These are phyloP conservation scores for Pipistrellus pipistrellus DNA, from an alignment of 2,797 vertebrate genomes.

Conservation along the genomic window DNA sequence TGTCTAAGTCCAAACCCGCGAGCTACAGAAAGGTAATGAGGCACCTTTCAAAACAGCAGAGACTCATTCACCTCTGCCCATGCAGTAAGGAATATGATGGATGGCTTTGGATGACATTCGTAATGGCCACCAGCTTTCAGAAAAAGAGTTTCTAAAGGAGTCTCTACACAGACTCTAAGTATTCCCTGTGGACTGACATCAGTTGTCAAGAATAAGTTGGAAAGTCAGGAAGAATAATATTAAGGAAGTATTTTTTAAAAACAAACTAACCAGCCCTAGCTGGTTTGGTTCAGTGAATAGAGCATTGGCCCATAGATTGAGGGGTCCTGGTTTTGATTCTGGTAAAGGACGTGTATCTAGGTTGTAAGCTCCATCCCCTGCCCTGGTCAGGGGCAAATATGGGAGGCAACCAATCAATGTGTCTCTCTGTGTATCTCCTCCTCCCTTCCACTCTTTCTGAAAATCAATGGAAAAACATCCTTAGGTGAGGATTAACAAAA, in stretches of 20 bases:
- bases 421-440: no score
- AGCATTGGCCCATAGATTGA: no score
- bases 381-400: no score
- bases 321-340: no score
- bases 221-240: conserved; percentile 68
- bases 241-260: conserved; percentile 34
- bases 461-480: no score
- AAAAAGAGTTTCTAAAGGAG: conserved; percentile 43
- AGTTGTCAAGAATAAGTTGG: conserved; percentile 66
- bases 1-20: neutral
- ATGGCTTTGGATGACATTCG: conserved; percentile 37
- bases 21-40: neutral
- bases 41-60: neutral
- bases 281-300: neutral
- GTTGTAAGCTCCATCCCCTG: no score
- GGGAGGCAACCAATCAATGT: no score
- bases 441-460: no score
- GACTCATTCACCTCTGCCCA: conserved; percentile 43
- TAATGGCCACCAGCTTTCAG: conserved; percentile 63
- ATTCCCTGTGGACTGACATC: conserved; percentile 60
- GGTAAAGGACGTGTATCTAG: no score
- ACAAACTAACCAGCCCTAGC: neutral
- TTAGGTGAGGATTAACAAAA: neutral
- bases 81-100: neutral
- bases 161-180: conserved; percentile 54